phyloP scores from a whole-genome alignment of 2,797 vertebrate genomes.

The Peromyscus attwateri region DNA sequence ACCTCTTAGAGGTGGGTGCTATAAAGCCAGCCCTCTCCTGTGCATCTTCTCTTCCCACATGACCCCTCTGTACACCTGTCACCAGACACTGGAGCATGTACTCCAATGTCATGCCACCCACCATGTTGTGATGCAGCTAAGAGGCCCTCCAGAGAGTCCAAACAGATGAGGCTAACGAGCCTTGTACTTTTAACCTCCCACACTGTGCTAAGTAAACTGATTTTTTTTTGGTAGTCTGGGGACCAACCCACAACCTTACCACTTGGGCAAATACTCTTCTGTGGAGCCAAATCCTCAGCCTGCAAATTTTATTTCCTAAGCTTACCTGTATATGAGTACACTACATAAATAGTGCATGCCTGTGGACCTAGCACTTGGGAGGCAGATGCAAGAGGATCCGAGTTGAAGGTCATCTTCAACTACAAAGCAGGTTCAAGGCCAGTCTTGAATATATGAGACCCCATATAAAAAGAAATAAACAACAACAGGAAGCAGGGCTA shows the following conservation, averaged over 20 bases:
- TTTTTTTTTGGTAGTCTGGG: neutral
- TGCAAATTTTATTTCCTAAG: neutral
- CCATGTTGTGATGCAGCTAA: neutral
- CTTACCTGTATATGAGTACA: neutral
- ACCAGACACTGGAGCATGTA: neutral
- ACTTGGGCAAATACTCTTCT: neutral
- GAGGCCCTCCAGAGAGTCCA: neutral
- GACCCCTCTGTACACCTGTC: neutral
- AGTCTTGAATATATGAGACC: neutral
- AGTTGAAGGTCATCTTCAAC: neutral
- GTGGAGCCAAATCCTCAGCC: neutral
- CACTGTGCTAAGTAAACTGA: neutral
- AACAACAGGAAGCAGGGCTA: neutral
- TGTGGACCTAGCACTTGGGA: neutral
- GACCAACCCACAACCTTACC: neutral
- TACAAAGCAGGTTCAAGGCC: neutral
- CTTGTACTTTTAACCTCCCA: neutral
- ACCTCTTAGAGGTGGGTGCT: neutral
- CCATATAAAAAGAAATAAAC: neutral
- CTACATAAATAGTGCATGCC: neutral
- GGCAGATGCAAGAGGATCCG: neutral
- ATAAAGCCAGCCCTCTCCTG: neutral
- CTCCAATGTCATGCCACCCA: neutral
- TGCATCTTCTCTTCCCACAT: neutral
- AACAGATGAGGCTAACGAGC: neutral